phyloP scores from a whole-genome alignment of 2,797 vertebrate genomes.

The Sitta carolinensis region DNA sequence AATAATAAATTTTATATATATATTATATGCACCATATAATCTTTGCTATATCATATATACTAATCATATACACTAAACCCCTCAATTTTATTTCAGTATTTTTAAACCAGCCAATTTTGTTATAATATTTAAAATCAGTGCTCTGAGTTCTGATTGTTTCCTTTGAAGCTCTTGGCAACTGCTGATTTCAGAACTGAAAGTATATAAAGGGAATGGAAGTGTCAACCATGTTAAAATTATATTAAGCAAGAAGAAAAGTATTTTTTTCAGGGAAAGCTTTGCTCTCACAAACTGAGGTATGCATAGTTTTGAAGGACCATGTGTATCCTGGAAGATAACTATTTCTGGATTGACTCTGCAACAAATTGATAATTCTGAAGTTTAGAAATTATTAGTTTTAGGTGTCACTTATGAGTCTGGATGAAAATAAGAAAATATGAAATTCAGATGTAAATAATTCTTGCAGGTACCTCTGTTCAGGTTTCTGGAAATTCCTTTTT shows the following conservation, averaged over 20 bases:
- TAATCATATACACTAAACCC: rapidly evolving
- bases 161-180: background rate
- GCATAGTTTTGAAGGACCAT: background rate
- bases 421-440: background rate
- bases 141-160: background rate
- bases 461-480: background rate
- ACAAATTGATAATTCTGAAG: background rate
- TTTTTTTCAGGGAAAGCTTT: background rate
- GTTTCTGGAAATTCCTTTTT: background rate
- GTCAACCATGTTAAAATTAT: background rate
- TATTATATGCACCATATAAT: no score
- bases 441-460: background rate
- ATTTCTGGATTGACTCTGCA: background rate
- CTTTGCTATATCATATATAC: background rate
- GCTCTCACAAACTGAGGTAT: background rate
- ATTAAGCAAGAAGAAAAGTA: background rate
- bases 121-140: background rate
- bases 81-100: background rate
- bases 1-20: no score
- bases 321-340: background rate
- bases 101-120: background rate
- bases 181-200: background rate
- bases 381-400: background rate
- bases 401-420: background rate
- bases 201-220: background rate